A percentile compares a stretch with the other conserved stretches of the same genome.
Conservation (phyloP, 2,888 invertebrate species). For the Liodrosophila aerea region DNA sequence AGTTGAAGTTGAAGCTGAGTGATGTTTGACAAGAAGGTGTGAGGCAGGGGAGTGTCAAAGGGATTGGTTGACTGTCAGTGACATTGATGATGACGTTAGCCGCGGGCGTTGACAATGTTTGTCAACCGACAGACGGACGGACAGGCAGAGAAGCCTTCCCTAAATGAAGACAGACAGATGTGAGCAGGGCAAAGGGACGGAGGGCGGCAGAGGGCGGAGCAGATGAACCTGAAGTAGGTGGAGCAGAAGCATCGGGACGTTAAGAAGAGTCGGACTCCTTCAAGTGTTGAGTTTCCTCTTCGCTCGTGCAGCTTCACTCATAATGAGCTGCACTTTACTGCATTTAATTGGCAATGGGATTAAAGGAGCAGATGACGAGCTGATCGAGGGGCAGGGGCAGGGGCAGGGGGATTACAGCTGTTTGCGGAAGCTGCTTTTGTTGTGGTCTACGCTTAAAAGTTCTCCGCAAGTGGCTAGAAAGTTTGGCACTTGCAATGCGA, state of each 20-base stretch:
- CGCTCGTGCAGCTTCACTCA: conserved; percentile 21
- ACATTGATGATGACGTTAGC: conserved; percentile 73
- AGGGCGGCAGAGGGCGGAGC: neutral
- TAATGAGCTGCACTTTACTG: conserved; percentile 59
- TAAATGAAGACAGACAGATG: conserved; percentile 33
- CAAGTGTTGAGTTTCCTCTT: conserved; percentile 27
- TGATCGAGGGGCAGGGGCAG: neutral
- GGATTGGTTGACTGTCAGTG: conserved; percentile 35
- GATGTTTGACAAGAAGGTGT: conserved; percentile 43
- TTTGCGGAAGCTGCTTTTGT: conserved; percentile 27
- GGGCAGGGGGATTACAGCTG: neutral
- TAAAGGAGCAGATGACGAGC: conserved; percentile 3
- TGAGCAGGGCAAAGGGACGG: neutral
- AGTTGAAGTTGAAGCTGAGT: conserved; percentile 47
- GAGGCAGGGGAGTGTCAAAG: neutral
- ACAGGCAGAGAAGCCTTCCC: conserved; percentile 15
- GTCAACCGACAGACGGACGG: conserved; percentile 50
- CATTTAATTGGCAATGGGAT: conserved; percentile 45
- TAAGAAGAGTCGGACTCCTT: conserved; percentile 14
- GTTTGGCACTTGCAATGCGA: conserved; percentile 52
- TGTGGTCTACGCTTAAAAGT: conserved; percentile 45
- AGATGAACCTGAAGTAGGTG: neutral
- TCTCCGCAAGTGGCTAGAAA: conserved; percentile 45
- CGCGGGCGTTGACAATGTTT: conserved; percentile 71
- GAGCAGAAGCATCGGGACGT: conserved; percentile 13